Evolutionary conservation across 2,113 vertebrate species (phyloP), one percentile per base, ranked within the genome.

Genomic region (Coryphaenoides rupestris): DNA sequence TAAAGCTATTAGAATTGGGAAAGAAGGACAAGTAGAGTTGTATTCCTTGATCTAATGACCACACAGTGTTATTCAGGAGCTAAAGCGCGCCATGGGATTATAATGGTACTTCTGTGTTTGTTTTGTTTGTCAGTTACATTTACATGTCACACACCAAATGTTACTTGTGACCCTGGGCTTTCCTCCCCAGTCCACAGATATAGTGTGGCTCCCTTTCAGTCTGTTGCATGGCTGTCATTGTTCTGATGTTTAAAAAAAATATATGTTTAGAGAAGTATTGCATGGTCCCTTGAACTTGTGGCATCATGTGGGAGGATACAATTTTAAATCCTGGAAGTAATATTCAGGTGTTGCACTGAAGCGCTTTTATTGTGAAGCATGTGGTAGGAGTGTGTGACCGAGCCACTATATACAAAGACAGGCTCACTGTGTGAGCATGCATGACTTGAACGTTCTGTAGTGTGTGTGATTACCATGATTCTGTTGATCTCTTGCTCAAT

Each of bases 371-470:
- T 62, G 72, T 74, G 75, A 78, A 74, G 77, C 73, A 75, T 73
- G 73, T 78, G 66, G 66, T 78, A 65, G 66, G 47, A 50, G 65
- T 60, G 66, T 56, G 58, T 56, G 68, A 77, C 72, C 57, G 70
- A 76, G 72, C 76, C 72, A 74, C 69, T 14, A 2, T 73, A 63
- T 0, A n/a, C 19, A 62, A 58, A 75, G 69, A 65, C 60, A 50
- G 77, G 68, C 68, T 86, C 81, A 79, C 82, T 76, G 77, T 83
- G 80, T 85, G 82, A 88, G 81, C 77, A 72, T n/a, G 47, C 47
- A n/a, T 72, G 78, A 81, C 50, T 21, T 60, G 2, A 64, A 72
- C 60, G 73, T 70, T 73, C 57, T 68, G 63, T 74, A 73, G 56
- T 72, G 73, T 66, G 52, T 46, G 63, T 46, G 3, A 62, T 65